Conservation (phyloP, 2,888 invertebrate species). For the Cryptocephalus primarius region DNA sequence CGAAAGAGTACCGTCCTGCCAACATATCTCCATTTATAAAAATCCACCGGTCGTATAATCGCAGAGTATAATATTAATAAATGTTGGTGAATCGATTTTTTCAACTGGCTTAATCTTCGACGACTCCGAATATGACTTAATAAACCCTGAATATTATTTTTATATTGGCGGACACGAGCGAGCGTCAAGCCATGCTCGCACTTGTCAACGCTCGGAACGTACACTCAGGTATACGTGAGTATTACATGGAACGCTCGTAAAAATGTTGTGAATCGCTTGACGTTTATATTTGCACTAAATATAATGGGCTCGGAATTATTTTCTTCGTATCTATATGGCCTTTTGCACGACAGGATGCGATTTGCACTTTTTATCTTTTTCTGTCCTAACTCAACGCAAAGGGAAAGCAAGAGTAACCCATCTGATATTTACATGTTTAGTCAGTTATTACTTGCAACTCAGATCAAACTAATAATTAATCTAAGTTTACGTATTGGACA, state of each 20-base stretch:
- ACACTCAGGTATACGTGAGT: constrained; percentile 18
- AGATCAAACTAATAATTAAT: too few species aligned
- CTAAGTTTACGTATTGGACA: too few species aligned
- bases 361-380: background rate
- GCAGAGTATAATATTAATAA: constrained; percentile 28
- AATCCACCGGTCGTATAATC: constrained; percentile 20
- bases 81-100: constrained; percentile 10
- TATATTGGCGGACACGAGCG: constrained; percentile 14
- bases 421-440: too few species aligned
- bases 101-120: constrained; percentile 15
- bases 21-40: too few species aligned
- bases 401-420: too few species aligned
- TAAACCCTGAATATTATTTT: constrained; percentile 27
- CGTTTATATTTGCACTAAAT: constrained; percentile 22
- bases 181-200: constrained; percentile 17
- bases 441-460: too few species aligned
- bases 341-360: constrained; percentile 16
- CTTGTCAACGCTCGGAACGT: constrained; percentile 22
- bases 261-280: constrained; percentile 15
- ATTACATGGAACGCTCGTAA: constrained; percentile 10
- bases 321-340: constrained; percentile 18
- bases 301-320: constrained; percentile 15
- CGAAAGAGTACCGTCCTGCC: too few species aligned
- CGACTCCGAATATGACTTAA: constrained; percentile 26
- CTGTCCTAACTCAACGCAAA: too few species aligned